Evolutionary conservation across 2,888 invertebrate species (phyloP).

Genomic region (Shargacucullia verbasci): DNA sequence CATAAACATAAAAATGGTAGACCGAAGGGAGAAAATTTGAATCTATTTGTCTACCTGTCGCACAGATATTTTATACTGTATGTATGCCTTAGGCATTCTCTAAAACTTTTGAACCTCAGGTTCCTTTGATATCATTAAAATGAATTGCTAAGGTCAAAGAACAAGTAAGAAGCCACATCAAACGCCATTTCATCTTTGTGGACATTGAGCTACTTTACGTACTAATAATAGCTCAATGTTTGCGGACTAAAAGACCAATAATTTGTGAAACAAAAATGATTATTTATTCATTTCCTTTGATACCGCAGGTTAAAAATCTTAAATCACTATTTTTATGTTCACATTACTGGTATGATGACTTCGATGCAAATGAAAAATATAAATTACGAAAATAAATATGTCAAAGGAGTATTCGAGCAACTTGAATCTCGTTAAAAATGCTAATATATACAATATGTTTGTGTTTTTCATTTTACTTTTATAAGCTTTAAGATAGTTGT

Average conservation of each 20-base stretch:
- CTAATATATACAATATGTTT: conserved; percentile 30
- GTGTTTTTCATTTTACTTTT: conserved; percentile 13
- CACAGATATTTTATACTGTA: too few species aligned
- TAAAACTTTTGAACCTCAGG: too few species aligned
- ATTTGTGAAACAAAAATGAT: not conserved
- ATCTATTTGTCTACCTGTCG: too few species aligned
- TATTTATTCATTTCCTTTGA: not conserved
- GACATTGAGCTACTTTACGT: too few species aligned
- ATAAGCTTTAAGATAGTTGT: not conserved
- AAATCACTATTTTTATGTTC: not conserved
- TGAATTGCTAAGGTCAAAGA: too few species aligned
- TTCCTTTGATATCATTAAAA: too few species aligned
- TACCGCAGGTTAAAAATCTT: conserved; percentile 1
- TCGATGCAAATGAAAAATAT: conserved; percentile 14
- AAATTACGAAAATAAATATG: conserved; percentile 20
- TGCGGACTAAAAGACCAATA: conserved; percentile 4
- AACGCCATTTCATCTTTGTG: not conserved
- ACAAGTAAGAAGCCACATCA: too few species aligned
- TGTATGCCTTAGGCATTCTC: too few species aligned
- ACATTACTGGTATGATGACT: not conserved
- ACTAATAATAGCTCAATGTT: too few species aligned
- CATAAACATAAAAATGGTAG: too few species aligned
- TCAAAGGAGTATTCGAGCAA: conserved; percentile 16
- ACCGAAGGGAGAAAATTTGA: too few species aligned
- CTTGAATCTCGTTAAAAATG: conserved; percentile 34